phyloP scores from a whole-genome alignment of 2,113 vertebrate genomes.

The Toxostoma redivivum region DNA sequence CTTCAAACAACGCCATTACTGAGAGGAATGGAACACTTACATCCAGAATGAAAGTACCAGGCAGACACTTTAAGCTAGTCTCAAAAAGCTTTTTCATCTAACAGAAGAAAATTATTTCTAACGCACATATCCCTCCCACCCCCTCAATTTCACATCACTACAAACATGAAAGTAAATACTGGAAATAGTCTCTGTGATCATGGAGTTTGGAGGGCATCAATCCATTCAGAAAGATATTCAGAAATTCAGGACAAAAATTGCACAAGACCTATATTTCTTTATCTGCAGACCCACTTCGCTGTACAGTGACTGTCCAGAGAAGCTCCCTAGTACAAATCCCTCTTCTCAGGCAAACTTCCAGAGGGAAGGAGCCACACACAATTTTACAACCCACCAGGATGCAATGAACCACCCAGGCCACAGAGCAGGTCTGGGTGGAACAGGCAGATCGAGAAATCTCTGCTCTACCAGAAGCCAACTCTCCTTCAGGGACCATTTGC shows the following conservation, averaged over 20 bases:
- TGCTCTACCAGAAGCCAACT: background rate
- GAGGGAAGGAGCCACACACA: background rate
- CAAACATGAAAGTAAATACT: background rate
- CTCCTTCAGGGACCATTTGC: background rate
- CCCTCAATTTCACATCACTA: background rate
- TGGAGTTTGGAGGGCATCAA: background rate
- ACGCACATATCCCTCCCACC: rapidly evolving
- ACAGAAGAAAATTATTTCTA: background rate
- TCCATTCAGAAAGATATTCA: background rate
- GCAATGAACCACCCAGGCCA: background rate
- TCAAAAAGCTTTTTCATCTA: background rate
- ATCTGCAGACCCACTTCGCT: background rate
- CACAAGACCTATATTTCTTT: background rate
- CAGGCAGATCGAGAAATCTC: background rate
- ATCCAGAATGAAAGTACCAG: background rate
- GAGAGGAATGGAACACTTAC: background rate
- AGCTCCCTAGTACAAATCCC: background rate
- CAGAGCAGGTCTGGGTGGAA: background rate
- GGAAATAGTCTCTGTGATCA: background rate
- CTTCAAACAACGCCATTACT: background rate
- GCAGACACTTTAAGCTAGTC: background rate
- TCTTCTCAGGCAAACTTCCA: background rate
- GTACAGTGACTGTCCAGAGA: rapidly evolving
- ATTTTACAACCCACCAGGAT: background rate
- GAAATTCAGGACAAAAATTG: background rate